Conservation (phyloP, 1,140 invertebrate genomes). For the Cydia pomonella region DNA sequence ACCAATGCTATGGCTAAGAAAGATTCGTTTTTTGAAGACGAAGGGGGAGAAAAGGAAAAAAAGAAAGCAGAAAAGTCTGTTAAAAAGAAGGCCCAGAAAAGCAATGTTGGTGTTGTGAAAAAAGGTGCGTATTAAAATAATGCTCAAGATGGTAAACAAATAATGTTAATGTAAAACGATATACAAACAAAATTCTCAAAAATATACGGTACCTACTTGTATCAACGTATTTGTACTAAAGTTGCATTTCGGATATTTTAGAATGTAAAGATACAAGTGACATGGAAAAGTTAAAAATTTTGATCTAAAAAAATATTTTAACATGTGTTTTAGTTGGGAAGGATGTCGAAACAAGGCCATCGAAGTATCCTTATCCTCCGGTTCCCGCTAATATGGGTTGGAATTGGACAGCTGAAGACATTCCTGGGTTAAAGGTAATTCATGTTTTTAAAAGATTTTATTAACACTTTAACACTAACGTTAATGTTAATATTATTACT, state of each 20-base stretch:
- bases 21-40: neutral
- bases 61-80: constrained; percentile 12
- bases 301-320: too few relatives aligned
- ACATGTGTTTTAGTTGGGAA: constrained; percentile 39
- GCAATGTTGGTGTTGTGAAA: constrained; percentile 57
- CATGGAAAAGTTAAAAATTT: too few relatives aligned
- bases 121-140: constrained; percentile 45
- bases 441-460: constrained; percentile 12
- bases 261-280: too few relatives aligned
- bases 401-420: constrained; percentile 71
- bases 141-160: too few relatives aligned
- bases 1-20: neutral
- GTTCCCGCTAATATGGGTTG: constrained; percentile 73
- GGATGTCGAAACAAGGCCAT: constrained; percentile 46
- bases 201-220: too few relatives aligned
- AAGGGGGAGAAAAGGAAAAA: neutral
- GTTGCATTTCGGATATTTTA: too few relatives aligned
- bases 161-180: too few relatives aligned
- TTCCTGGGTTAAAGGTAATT: constrained; percentile 68
- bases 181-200: too few relatives aligned
- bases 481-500: too few relatives aligned
- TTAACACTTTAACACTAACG: too few relatives aligned
- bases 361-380: constrained; percentile 61
- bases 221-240: too few relatives aligned
- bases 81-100: constrained; percentile 45